Evolutionary conservation across 2,797 vertebrate species (phyloP), one percentile per base, ranked within the genome.

Genomic region (Spatula versicolor): DNA sequence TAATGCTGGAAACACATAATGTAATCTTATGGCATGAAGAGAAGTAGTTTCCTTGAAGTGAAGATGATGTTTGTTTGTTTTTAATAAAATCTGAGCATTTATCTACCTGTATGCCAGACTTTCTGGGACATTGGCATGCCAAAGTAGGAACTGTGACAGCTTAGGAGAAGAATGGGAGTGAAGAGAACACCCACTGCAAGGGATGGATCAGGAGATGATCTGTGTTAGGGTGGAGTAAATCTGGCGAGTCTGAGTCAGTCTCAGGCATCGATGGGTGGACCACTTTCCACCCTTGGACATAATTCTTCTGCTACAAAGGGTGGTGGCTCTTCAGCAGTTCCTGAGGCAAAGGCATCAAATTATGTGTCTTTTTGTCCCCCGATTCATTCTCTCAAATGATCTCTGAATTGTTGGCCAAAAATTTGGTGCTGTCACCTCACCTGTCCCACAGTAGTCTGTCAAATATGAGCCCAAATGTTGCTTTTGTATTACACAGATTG

Each of bases 1-100:
- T 5, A 6, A 31, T 56, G 8, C 8, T 66, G 33, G 11, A 31
- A 72, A 28, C 5, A 11, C 0, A 1, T 31, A 75, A 11, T 0
- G 0, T 39, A 37, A 3, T 26, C 11, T 4, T 16, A 9, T 22
- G 37, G 37, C 8, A 6, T 58, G 72, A 9, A 4, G 35, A 62
- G 19, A 16, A 52, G 15, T 0, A 7, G 3, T 41, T 35, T 3
- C 12, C 16, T 16, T n/a, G 25, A 56, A 83, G 30, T 2, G 1
- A 78, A 5, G 21, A 13, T 50, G 5, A 3, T 2, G 0, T 15
- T 48, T 23, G 46, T 46, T 48, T 48, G 46, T 48, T 48, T 25
- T 50, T 50, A 50, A 50, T 50, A 25, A 50, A 50, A 50, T 50
- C 48, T 25, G 48, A 25, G 0, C 41, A 7, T 62, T 78, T 74